phyloP scores from a whole-genome alignment of 2,113 vertebrate genomes.

The Bujurquina vittata region DNA sequence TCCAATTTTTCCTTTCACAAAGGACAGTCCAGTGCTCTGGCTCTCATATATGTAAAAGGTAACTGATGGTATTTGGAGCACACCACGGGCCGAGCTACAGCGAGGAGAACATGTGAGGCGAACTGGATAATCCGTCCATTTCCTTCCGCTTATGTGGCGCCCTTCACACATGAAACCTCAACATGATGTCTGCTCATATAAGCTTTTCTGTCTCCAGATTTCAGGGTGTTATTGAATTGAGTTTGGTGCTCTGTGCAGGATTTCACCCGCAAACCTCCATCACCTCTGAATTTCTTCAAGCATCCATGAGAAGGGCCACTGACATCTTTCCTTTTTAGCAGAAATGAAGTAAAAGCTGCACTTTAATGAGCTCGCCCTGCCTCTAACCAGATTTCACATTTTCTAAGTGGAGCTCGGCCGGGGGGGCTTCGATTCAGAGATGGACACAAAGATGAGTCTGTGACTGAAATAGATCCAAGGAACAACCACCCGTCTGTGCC shows the following conservation, averaged over 20 bases:
- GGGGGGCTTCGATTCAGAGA: not conserved
- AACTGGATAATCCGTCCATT: too few species aligned
- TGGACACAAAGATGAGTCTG: slow-evolving; percentile 25
- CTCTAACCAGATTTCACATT: slow-evolving; percentile 38
- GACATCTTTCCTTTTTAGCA: not conserved
- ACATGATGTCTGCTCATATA: too few species aligned
- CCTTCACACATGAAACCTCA: too few species aligned
- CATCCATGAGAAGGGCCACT: not conserved
- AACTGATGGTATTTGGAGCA: too few species aligned
- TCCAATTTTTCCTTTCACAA: not conserved
- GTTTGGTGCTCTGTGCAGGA: not conserved
- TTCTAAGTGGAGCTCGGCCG: not conserved
- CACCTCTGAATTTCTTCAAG: too few species aligned
- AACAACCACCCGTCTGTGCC: slow-evolving; percentile 37
- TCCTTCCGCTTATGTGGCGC: too few species aligned
- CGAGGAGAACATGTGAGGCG: too few species aligned
- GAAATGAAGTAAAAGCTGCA: not conserved
- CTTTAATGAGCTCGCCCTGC: not conserved
- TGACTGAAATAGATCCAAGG: slow-evolving; percentile 38
- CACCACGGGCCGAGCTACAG: too few species aligned
- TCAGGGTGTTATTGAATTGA: not conserved
- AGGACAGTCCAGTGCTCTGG: not conserved
- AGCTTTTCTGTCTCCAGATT: too few species aligned
- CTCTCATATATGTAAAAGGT: not conserved
- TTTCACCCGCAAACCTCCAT: not conserved